Base-by-base conservation (phyloP, 2,797 vertebrate genomes). In the Nothura maculosa region DNA sequence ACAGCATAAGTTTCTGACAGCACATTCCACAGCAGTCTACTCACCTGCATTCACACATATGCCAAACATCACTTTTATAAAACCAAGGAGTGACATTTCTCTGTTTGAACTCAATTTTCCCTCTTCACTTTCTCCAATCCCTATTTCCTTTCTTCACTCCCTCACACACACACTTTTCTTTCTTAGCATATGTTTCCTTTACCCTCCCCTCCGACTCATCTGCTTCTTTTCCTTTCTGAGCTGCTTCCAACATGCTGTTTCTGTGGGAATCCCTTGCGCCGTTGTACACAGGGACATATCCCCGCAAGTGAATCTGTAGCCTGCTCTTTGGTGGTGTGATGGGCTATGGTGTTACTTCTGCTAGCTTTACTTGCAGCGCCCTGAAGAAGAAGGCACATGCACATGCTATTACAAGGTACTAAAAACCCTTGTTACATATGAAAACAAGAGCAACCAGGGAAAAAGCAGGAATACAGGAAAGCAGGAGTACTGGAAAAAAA, bases 361-460 rank as follows among this genome's bases (percentile, higher is more conserved):
- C 54, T 81, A 72, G 43, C 76, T 92, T 89, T 91, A 83, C 77
- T 64, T 57, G 55, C 84, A 80, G 47, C 86, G 73, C 93, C 72
- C 72, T 62, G 77, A 76, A 69, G 64, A 77, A 76, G 40, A 57
- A 69, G 40, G 30, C 55, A 32, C 13, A 20, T 17, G 36, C 70
- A 67, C n/a, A 32, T 6, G 4, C 16, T 78, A 22, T 62, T 85
- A 82, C 75, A 88, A 68, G 66, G 64, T 40, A 88, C 36, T 36
- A 63, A 40, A 81, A 81, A 60, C 36, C 10, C 63, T 48, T 68
- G 66, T 43, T 42, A 0, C 15, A 9, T 67, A 77, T 5, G n/a
- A 67, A 52, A 45, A 79, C 36, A 84, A 74, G 36, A n/a, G 11
- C 60, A 61, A 70, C 74, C 58, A 75, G 85, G 70, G 42, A 43